These are phyloP conservation scores for Neodiprion virginianus DNA, from an alignment of 1,140 invertebrate genomes.

Conservation along the genomic window DNA sequence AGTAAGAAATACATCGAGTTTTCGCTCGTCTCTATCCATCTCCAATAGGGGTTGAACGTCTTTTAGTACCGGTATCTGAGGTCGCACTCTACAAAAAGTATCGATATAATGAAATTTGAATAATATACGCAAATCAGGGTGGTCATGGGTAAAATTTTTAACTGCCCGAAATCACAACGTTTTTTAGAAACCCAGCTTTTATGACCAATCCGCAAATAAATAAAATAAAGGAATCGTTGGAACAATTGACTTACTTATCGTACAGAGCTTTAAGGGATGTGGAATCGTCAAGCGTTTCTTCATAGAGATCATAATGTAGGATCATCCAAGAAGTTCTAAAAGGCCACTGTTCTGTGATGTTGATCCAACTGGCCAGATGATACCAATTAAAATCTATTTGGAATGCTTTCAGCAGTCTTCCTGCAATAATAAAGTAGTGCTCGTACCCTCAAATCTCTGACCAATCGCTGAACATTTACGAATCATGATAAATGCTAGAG, in stretches of 20 bases:
- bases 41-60: conserved; percentile 90
- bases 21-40: conserved; percentile 92
- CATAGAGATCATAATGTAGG: conserved; percentile 88
- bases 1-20: conserved; percentile 91
- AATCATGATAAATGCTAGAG: not conserved
- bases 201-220: not conserved
- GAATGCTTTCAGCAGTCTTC: conserved; percentile 94
- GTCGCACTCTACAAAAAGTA: conserved; percentile 69
- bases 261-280: conserved; percentile 88
- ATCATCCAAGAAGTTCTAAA: conserved; percentile 97
- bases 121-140: conserved; percentile 4
- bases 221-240: conserved; percentile 16
- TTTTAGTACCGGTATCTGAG: conserved; percentile 82
- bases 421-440: conserved; percentile 59
- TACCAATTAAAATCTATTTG: conserved; percentile 99
- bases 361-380: conserved; percentile 95
- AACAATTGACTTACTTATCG: conserved; percentile 78
- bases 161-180: not conserved
- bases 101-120: conserved; percentile 4
- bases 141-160: not conserved
- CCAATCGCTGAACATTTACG: conserved; percentile 7
- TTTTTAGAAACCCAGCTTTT: not conserved
- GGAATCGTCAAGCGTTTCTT: conserved; percentile 86
- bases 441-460: not conserved
- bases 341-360: conserved; percentile 99